Evolutionary conservation across 2,888 invertebrate genomes (phyloP).

Genomic region (Dendrolimus houi): DNA sequence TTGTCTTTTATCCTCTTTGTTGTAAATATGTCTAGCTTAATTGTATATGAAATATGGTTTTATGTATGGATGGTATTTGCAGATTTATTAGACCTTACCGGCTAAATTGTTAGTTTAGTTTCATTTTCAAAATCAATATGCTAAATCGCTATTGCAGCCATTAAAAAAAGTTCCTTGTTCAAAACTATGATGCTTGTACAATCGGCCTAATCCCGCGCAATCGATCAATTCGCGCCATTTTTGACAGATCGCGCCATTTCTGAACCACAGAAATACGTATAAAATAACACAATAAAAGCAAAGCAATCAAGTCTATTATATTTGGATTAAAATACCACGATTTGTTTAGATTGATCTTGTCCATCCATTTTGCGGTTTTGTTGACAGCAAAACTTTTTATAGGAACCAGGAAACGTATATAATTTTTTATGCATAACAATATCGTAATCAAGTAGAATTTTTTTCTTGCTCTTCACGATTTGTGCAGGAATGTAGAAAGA

Average conservation of each 20-base stretch:
- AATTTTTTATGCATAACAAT: background rate
- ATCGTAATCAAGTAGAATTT: too few species aligned
- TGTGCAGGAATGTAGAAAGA: too few species aligned
- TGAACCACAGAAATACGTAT: slow-evolving; percentile 38
- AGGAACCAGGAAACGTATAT: slow-evolving; percentile 26
- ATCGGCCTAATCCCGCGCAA: slow-evolving; percentile 12
- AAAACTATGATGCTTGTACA: slow-evolving; percentile 8
- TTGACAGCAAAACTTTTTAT: slow-evolving; percentile 24
- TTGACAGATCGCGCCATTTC: slow-evolving; percentile 47
- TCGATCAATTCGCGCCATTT: slow-evolving; percentile 45
- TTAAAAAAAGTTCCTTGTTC: slow-evolving; percentile 8
- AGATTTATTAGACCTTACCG: too few species aligned
- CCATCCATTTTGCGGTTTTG: slow-evolving; percentile 47
- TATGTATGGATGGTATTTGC: too few species aligned
- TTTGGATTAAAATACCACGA: slow-evolving; percentile 31
- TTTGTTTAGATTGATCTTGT: slow-evolving; percentile 56
- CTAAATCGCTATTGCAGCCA: too few species aligned
- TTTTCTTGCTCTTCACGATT: too few species aligned
- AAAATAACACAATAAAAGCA: slow-evolving; percentile 36
- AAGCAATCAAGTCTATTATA: slow-evolving; percentile 58
- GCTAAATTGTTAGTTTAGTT: too few species aligned
- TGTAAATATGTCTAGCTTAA: too few species aligned
- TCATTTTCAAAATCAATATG: too few species aligned
- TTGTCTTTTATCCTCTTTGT: too few species aligned
- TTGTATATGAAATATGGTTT: too few species aligned